These are phyloP conservation scores for Microtus pennsylvanicus DNA, from an alignment of 2,113 vertebrate species.

Conservation along the genomic window DNA sequence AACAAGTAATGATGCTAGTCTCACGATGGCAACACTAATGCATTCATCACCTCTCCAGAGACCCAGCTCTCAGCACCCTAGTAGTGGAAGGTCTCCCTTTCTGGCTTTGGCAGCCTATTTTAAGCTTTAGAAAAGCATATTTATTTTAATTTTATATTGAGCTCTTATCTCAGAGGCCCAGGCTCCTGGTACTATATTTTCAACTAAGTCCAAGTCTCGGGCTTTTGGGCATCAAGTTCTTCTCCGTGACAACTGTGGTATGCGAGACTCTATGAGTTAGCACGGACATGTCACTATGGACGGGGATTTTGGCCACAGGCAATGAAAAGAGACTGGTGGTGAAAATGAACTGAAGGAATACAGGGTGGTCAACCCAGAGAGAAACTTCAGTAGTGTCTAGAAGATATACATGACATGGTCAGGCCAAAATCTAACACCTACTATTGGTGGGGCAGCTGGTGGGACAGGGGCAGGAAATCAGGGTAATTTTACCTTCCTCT, in stretches of 20 bases:
- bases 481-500: constrained; percentile 21
- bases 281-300: background rate
- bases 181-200: background rate
- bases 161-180: constrained; percentile 33
- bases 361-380: background rate
- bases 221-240: background rate
- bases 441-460: background rate
- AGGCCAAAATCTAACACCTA: constrained; percentile 30
- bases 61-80: too few relatives aligned
- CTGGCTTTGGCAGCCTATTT: too few relatives aligned
- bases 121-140: too few relatives aligned
- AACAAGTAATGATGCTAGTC: too few relatives aligned
- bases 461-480: background rate
- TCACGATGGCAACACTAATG: too few relatives aligned
- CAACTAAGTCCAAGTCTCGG: background rate
- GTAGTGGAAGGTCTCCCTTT: too few relatives aligned
- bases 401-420: background rate
- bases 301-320: background rate
- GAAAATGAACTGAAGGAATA: background rate
- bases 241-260: background rate
- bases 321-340: background rate
- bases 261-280: constrained; percentile 6
- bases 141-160: background rate
- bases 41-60: too few relatives aligned
- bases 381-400: constrained; percentile 3